Conservation (phyloP, 2,797 vertebrate genomes). For the Garrulus glandarius region DNA sequence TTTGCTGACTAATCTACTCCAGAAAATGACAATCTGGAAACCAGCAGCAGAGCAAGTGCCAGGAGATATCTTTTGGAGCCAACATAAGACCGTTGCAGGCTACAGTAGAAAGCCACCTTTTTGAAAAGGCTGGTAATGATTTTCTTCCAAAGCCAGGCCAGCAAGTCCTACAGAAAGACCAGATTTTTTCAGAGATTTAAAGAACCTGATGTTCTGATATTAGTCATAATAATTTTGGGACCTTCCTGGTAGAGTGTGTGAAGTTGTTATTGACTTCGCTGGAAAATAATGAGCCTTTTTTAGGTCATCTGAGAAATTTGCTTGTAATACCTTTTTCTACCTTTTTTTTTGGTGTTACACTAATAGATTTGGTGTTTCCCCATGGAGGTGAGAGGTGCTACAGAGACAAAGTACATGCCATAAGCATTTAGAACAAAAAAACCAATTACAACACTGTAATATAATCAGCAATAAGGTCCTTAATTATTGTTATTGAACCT, state of each 20-base stretch:
- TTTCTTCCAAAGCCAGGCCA: not conserved
- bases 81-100: not conserved
- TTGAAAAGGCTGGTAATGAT: not conserved
- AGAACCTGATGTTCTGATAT: not conserved
- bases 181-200: not conserved
- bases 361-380: not conserved
- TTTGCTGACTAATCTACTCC: not conserved
- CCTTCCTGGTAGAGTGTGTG: not conserved
- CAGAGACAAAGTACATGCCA: not conserved
- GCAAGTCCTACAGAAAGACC: not conserved
- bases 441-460: not conserved
- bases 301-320: not conserved
- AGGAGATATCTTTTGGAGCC: not conserved
- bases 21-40: not conserved
- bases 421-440: constrained; percentile 9
- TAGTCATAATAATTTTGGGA: not conserved
- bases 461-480: not conserved
- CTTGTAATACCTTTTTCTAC: not conserved
- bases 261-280: not conserved
- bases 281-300: not conserved
- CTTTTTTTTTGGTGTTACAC: not conserved
- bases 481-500: constrained; percentile 33
- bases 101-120: not conserved
- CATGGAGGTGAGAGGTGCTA: not conserved
- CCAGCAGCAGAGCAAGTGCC: not conserved